Conservation (phyloP, 2,113 vertebrate species). For the Donacobius atricapilla region DNA sequence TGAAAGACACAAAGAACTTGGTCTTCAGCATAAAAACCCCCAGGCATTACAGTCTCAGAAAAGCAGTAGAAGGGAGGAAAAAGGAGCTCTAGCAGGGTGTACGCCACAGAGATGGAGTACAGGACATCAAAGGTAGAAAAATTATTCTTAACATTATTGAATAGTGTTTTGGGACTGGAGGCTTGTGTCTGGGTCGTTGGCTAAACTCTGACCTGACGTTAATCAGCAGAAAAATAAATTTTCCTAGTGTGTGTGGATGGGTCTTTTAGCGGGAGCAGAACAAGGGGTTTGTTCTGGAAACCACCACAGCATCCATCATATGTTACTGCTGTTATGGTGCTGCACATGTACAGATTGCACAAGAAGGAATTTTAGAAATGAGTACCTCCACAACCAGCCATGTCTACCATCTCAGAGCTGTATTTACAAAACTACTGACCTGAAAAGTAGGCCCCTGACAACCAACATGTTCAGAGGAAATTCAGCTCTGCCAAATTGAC, state of each 20-base stretch:
- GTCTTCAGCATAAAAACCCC: neutral
- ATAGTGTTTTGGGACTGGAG: neutral
- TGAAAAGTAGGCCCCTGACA: slow-evolving; percentile 12
- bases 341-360: neutral
- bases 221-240: neutral
- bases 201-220: neutral
- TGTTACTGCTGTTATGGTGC: neutral
- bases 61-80: neutral
- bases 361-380: neutral
- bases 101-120: neutral
- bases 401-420: neutral
- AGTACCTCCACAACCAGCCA: neutral
- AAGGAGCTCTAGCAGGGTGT: neutral
- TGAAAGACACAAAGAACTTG: neutral
- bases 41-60: neutral
- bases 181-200: neutral
- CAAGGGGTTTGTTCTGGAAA: neutral
- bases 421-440: neutral
- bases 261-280: neutral
- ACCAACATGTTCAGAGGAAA: slow-evolving; percentile 15
- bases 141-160: neutral
- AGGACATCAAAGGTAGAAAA: neutral
- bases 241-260: neutral
- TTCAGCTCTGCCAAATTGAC: neutral
- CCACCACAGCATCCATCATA: neutral